Evolutionary conservation across 1,140 invertebrate species (phyloP), one percentile per base, ranked within the genome.

Genomic region (Camponotus pennsylvanicus): DNA sequence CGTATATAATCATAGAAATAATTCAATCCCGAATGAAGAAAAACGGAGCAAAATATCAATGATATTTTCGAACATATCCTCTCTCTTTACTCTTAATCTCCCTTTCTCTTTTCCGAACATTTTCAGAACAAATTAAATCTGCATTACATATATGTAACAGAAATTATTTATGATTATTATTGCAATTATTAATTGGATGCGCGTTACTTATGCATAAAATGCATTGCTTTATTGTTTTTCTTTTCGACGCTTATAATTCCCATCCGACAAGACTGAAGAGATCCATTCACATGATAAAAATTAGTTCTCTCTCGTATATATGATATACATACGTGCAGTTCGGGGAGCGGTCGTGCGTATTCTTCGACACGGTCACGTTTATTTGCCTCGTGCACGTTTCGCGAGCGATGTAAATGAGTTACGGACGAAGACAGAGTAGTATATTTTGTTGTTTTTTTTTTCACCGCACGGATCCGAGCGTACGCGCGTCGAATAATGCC

Each of bases 351-450:
- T 66, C 32, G 34, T 69, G 77, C 34, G 21, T 80, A 80, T 42
- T 70, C 64, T 80, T 80, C 21, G 64, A 80, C 21, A 45, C 15
- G 37, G 64, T 15, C 7, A 69, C 21, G 9, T 70, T 40, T 55
- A 40, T 40, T 80, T 67, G 11, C 18, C 37, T 27, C 66, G 45
- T 80, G 49, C 15, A 52, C 49, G 49, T 52, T 27, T 42, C 21
- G 37, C 21, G 78, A 32, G 42, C 49, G 37, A 80, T 80, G 64
- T 80, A 80, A 80, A 80, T 70, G 34, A 80, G 37, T 34, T 57
- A 57, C 13, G 45, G 27, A 80, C 78, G 52, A 80, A 70, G 64
- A 70, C 52, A 70, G 66, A 70, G 49, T 37, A 67, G 37, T 37
- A 59, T 21, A 21, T 64, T 15, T 37, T 2, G 7, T 66, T 78